Evolutionary conservation across 1,140 invertebrate species (phyloP), one percentile per base, ranked within the genome.

Genomic region (Archivesica marissinica): DNA sequence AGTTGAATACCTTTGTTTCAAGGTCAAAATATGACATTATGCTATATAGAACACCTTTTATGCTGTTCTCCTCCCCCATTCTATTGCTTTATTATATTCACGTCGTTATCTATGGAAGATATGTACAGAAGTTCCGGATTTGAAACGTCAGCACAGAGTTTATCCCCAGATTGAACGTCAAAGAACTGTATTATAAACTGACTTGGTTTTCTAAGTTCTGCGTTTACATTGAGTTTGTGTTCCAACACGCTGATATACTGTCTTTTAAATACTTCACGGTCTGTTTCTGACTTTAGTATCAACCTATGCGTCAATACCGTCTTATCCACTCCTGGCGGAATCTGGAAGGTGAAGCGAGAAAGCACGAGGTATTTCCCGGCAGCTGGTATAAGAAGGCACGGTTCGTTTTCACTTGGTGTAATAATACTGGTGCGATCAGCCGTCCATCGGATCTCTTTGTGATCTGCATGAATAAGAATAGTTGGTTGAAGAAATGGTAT

Each of bases 71-170:
- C n/a, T 4, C 39, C 39, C n/a, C n/a, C n/a, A n/a, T n/a, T n/a
- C 47, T 28, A 70, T n/a, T 44, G 6, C 30, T 70, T 41, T n/a
- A 70, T 70, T 23, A 70, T 70, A 44, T 41, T 76, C 0, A 76
- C 35, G 11, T 61, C 75, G 47, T 77, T 77, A 54, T 77, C 75
- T 20, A 77, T 38, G 17, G 30, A 9, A 20, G 75, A 56, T 39
- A 41, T 54, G 33, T 77, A 77, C 33, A 77, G 44, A 39, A 77
- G 75, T 28, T 59, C 75, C 13, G 75, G 75, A 15, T 7, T 23
- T 2, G 54, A 59, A 6, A 61, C 52, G 0, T 15, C 9, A 1
- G 41, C 44, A 28, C 75, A 77, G 7, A 77, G 9, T 28, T 59
- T 17, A 30, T 77, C 54, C 20, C 75, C 75, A 30, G 75, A 30